Base-by-base conservation (phyloP, 1,140 invertebrate genomes). In the Conus betulinus region DNA sequence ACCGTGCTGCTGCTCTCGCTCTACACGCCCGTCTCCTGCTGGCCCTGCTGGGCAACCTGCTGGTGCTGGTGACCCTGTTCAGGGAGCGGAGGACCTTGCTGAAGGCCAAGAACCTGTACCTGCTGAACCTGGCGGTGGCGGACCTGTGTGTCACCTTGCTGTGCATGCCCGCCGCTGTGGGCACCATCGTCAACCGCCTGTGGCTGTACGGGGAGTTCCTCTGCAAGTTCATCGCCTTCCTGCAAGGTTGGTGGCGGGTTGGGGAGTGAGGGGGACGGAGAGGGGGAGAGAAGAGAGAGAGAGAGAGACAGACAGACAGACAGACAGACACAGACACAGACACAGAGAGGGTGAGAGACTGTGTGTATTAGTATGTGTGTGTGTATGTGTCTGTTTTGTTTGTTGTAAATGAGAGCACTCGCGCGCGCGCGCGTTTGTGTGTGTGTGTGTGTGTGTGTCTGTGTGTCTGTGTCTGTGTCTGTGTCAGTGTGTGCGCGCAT, bases 181-280 rank as follows among this genome's bases (percentile, higher is more conserved):
- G 96, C 39, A 96, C 96, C 91, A 96, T 97, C 0, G 96, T 97
- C n/a, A 96, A 97, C 6, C 94, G 96, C 20, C 94, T 97, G 6
- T 97, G 97, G 97, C 95, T 96, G 90, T 97, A 97, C 90, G 97
- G 97, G 0, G 96, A 97, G 91, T 94, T 96, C 57, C 96, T 97
- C 95, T 98, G 97, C 95, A 97, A 97, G 93, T 95, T 97, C 51
- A 96, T 96, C 27, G 96, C 96, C 74, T 98, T 97, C 92, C 91
- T 97, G 20, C 97, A 97, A 96, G 97, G 97, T 97, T n/a, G 17
- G 2, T 53, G 17, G 7, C 17, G 57, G 53, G 63, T 85, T 0
- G 63, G n/a, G 55, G 39, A 5, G 83, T 3, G 17, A n/a, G 17
- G 6, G 84, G 15, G 7, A 7, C 5, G 8, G 84, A 3, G n/a